Conservation (phyloP, 2,888 invertebrate genomes). For the Stomorhina lunata region DNA sequence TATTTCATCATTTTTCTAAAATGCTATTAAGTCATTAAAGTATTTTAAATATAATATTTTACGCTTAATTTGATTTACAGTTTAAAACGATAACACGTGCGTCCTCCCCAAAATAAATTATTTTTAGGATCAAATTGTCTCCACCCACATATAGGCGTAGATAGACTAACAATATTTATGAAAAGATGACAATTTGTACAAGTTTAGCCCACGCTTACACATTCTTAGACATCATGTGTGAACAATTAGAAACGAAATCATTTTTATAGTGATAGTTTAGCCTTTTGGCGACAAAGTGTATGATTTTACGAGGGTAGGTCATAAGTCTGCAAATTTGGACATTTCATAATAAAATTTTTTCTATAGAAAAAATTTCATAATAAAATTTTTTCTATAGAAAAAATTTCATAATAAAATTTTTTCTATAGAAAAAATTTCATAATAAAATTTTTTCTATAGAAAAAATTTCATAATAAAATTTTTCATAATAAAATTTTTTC, state of each 20-base stretch:
- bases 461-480: too few species aligned
- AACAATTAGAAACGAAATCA: constrained; percentile 18
- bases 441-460: too few species aligned
- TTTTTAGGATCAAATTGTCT: neutral
- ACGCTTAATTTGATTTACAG: neutral
- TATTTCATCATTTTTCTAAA: neutral
- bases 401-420: too few species aligned
- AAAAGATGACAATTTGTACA: neutral
- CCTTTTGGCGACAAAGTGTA: too few species aligned
- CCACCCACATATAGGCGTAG: neutral
- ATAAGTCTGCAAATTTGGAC: too few species aligned
- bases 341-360: too few species aligned
- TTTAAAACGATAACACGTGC: constrained; percentile 35
- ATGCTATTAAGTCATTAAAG: neutral
- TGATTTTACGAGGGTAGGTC: too few species aligned
- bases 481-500: too few species aligned
- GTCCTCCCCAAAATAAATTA: neutral
- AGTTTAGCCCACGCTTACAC: constrained; percentile 51
- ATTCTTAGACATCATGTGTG: constrained; percentile 45
- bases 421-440: too few species aligned
- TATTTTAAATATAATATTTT: neutral
- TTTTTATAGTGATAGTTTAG: too few species aligned
- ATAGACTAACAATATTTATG: neutral
- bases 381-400: too few species aligned
- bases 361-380: too few species aligned